Base-by-base conservation (phyloP, 2,113 vertebrate genomes). In the Pomatostomus ruficeps region DNA sequence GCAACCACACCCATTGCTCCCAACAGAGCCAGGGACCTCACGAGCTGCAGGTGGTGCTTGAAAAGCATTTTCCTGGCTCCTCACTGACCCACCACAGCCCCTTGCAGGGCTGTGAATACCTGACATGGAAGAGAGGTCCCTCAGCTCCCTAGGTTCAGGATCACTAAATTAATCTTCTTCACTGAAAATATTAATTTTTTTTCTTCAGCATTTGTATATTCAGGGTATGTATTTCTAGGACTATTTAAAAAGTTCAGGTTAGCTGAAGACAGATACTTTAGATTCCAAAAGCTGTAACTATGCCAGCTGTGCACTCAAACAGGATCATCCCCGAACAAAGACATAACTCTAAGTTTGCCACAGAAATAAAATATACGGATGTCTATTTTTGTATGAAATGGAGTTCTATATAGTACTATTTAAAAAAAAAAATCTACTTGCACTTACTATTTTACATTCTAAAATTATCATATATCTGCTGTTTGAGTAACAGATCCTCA, bases 351-450 rank as follows among this genome's bases (percentile, higher is more conserved):
- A 75, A 51, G 20, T 86, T 75, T 91, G 61, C 62, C 89, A 91
- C 24, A 78, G 70, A 85, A 84, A 62, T 91, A 61, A 91, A 95
- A 93, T 61, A 74, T 57, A 91, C 51, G 46, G 63, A 93, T 96
- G 90, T 94, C 79, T 98, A 97, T 98, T 98, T 98, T 98, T 97
- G 40, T 96, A 97, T 91, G 57, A 96, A 85, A 97, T 77, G 5
- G 84, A 97, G 81, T 95, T 97, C 80, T 96, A 63, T 90, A 80
- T 25, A 94, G 28, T 88, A 89, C 93, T 97, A 96, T 97, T 97
- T 97, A 88, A 45, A 73, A 87, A 61, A 61, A 65, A 83, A 63
- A 61, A 83, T 18, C 54, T 96, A 85, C 78, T 95, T 97, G 98
- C 97, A 98, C 98, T 98, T 96, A 51, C 59, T 92, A 40, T 88